Conservation (phyloP, 2,888 invertebrate species). For the Dioctria linearis region DNA sequence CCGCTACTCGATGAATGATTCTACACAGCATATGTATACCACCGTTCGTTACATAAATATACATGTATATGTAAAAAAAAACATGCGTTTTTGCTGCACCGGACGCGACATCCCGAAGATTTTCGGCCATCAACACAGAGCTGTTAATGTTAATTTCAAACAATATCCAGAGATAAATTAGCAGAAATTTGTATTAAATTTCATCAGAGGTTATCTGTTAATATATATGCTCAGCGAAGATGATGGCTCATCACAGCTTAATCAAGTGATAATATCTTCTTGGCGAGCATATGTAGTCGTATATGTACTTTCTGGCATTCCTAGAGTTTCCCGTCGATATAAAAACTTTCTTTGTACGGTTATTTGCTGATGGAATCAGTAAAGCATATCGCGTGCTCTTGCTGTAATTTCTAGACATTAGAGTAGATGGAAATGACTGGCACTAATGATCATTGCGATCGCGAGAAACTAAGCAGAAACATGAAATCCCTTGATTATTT, state of each 20-base stretch:
- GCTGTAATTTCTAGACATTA: slow-evolving; percentile 32
- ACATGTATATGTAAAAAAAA: not conserved
- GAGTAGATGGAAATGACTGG: slow-evolving; percentile 15
- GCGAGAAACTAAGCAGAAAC: slow-evolving; percentile 16
- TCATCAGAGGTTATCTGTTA: slow-evolving; percentile 10
- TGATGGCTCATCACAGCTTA: slow-evolving; percentile 17
- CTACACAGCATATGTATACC: not conserved
- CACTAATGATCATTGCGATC: slow-evolving; percentile 28
- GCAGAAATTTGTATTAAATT: slow-evolving; percentile 13
- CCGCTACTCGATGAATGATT: slow-evolving; percentile 6
- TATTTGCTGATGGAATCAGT: slow-evolving; percentile 44
- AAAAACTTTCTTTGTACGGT: slow-evolving; percentile 50
- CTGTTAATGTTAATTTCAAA: slow-evolving; percentile 6
- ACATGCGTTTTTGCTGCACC: not conserved
- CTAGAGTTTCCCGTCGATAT: slow-evolving; percentile 37
- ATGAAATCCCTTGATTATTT: slow-evolving; percentile 31
- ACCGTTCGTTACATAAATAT: not conserved
- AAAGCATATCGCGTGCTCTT: slow-evolving; percentile 44
- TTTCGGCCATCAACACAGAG: not conserved
- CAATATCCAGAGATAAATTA: slow-evolving; percentile 1
- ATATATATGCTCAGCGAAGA: not conserved
- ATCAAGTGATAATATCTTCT: slow-evolving; percentile 24
- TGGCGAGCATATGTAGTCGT: not conserved
- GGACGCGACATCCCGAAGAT: not conserved
- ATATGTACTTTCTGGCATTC: slow-evolving; percentile 14